phyloP scores from a whole-genome alignment of 2,113 vertebrate species.

The Labeo catla region DNA sequence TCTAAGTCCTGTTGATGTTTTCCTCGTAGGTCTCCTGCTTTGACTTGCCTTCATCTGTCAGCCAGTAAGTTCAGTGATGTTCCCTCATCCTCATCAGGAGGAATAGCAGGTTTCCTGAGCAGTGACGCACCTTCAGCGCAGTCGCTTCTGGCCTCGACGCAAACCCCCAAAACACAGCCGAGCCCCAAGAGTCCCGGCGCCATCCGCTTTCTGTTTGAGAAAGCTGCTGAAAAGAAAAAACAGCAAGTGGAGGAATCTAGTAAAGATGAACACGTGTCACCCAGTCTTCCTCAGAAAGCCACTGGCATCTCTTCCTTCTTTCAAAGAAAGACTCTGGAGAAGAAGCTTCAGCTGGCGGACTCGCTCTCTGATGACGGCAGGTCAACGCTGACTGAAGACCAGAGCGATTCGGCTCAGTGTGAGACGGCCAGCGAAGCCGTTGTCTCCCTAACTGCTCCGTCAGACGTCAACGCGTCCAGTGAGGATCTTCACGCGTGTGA shows the following conservation, averaged over 20 bases:
- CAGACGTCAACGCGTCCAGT: too few relatives aligned
- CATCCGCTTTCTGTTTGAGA: slow-evolving; percentile 88
- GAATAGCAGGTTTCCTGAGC: slow-evolving; percentile 84
- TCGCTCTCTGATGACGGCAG: background rate
- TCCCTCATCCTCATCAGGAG: slow-evolving; percentile 68
- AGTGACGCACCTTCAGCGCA: slow-evolving; percentile 69
- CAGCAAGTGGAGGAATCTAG: slow-evolving; percentile 24
- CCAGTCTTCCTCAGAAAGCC: slow-evolving; percentile 33
- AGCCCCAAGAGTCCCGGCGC: slow-evolving; percentile 64
- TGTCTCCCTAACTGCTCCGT: too few relatives aligned
- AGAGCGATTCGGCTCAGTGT: background rate
- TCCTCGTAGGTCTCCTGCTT: slow-evolving; percentile 84
- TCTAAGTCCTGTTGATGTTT: background rate
- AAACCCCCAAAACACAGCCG: slow-evolving; percentile 53
- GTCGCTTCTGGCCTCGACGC: slow-evolving; percentile 56
- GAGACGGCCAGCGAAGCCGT: background rate
- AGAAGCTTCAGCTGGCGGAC: background rate
- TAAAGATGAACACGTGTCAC: background rate
- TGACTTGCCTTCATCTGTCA: slow-evolving; percentile 84
- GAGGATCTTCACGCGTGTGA: slow-evolving; percentile 81
- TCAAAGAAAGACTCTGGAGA: slow-evolving; percentile 66
- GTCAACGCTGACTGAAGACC: too few relatives aligned
- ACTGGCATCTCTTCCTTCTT: slow-evolving; percentile 71
- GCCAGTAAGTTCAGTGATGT: slow-evolving; percentile 86
- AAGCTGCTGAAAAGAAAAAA: slow-evolving; percentile 77